Conservation (phyloP, 2,797 vertebrate genomes). For the Manis pentadactyla region DNA sequence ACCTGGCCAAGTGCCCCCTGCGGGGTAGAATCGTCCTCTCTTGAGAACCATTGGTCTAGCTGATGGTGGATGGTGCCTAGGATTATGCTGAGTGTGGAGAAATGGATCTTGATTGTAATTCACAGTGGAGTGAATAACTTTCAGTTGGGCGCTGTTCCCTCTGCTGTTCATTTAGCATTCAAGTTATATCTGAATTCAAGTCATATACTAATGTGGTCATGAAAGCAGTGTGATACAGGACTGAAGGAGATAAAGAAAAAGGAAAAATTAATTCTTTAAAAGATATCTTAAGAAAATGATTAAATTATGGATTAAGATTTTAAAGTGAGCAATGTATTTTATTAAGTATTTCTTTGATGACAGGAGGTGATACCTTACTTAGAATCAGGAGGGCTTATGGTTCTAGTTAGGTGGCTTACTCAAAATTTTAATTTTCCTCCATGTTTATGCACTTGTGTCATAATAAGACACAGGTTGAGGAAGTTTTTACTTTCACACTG, state of each 20-base stretch:
- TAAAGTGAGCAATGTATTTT: background rate
- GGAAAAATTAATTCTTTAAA: background rate
- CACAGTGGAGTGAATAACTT: background rate
- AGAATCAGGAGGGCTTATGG: background rate
- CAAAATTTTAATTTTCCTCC: background rate
- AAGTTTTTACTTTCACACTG: background rate
- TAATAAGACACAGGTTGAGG: background rate
- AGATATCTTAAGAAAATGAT: background rate
- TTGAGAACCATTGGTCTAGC: background rate
- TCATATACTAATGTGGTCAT: background rate
- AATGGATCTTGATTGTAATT: background rate
- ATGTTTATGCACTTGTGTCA: background rate
- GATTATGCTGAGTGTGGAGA: background rate
- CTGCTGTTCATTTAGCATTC: background rate
- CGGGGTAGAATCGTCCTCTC: background rate
- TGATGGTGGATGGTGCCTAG: background rate
- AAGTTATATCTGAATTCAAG: background rate
- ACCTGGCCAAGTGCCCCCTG: background rate
- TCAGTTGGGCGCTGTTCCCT: background rate
- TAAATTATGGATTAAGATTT: background rate
- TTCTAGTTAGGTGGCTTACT: background rate
- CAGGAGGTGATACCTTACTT: background rate
- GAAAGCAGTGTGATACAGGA: background rate
- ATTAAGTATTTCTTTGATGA: background rate
- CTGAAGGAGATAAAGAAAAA: constrained; percentile 11